phyloP scores from a whole-genome alignment of 2,888 invertebrate genomes.

The Celastrina argiolus region DNA sequence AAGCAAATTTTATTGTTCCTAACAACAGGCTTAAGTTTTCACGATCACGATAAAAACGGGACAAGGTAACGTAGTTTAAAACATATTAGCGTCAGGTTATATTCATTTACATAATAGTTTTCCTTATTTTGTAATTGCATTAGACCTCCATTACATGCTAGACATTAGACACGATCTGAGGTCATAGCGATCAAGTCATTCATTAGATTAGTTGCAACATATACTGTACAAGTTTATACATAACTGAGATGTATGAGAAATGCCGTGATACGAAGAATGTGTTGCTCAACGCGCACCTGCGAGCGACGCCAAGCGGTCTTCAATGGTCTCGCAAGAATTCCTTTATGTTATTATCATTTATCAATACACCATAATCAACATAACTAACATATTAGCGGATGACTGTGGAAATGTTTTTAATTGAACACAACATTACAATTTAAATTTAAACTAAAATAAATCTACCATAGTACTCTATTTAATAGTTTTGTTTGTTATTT shows the following conservation, averaged over 20 bases:
- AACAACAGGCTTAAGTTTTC: neutral
- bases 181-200: neutral
- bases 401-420: slow-evolving; percentile 4
- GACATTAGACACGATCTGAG: slow-evolving; percentile 7
- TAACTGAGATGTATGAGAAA: slow-evolving; percentile 37
- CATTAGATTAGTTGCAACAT: neutral
- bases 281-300: slow-evolving; percentile 54
- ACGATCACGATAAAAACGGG: neutral
- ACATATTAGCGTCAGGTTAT: neutral
- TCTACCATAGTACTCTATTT: too few species aligned
- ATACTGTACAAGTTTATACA: neutral
- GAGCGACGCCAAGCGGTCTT: slow-evolving; percentile 62
- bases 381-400: slow-evolving; percentile 31
- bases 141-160: neutral
- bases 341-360: slow-evolving; percentile 23
- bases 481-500: too few species aligned
- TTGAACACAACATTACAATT: too few species aligned
- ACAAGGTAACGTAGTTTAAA: neutral
- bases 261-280: slow-evolving; percentile 42
- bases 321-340: slow-evolving; percentile 58
- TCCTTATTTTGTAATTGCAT: neutral
- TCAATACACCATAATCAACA: slow-evolving; percentile 29
- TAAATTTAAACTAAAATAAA: too few species aligned
- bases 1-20: neutral
- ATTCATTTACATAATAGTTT: neutral